Percentiles rank a stretch among this genome's conserved stretches.
Conservation (phyloP, 1,140 invertebrate genomes). For the Oreohelix idahoensis region DNA sequence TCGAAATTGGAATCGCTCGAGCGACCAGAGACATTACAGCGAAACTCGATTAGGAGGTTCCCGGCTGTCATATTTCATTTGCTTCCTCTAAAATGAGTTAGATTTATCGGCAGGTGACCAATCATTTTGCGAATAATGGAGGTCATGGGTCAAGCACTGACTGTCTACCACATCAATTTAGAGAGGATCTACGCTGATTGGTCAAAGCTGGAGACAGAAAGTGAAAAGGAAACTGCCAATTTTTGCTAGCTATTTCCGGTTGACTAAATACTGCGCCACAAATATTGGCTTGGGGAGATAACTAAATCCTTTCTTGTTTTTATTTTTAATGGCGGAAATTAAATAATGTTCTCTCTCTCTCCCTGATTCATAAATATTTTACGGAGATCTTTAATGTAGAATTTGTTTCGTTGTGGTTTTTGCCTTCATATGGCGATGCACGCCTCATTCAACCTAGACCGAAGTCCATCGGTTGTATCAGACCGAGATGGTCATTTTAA, state of each 20-base stretch:
- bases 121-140: constrained; percentile 35
- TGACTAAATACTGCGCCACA: constrained; percentile 19
- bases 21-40: constrained; percentile 26
- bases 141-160: constrained; percentile 24
- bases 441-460: too few relatives aligned
- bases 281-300: constrained; percentile 24
- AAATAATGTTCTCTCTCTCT: too few relatives aligned
- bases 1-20: constrained; percentile 34
- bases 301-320: background rate
- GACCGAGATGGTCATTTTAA: too few relatives aligned
- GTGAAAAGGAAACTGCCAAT: constrained; percentile 27
- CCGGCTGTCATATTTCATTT: constrained; percentile 39
- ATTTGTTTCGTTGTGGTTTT: too few relatives aligned
- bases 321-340: background rate
- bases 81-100: constrained; percentile 3
- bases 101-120: constrained; percentile 34
- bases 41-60: constrained; percentile 32
- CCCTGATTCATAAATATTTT: too few relatives aligned
- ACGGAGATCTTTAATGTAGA: too few relatives aligned
- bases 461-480: too few relatives aligned
- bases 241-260: background rate
- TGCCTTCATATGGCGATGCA: too few relatives aligned
- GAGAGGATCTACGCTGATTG: constrained; percentile 28
- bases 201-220: constrained; percentile 17
- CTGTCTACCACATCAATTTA: constrained; percentile 29